These are phyloP conservation scores for Micropoecilia bifurca DNA, from an alignment of 2,797 vertebrate species.

Conservation along the genomic window DNA sequence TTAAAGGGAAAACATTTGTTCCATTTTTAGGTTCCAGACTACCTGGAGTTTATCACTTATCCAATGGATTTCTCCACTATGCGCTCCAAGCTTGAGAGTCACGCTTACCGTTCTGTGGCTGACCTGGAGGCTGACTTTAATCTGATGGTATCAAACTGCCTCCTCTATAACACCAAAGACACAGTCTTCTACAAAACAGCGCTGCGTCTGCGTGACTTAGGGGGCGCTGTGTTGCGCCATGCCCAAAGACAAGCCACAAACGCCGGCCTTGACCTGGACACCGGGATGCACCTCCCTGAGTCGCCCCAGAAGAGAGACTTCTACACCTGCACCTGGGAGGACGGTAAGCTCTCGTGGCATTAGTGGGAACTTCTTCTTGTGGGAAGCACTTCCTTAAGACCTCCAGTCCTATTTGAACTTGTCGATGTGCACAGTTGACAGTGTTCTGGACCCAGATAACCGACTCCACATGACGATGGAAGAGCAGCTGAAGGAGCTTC, in stretches of 20 bases:
- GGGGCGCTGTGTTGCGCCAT: constrained; percentile 91
- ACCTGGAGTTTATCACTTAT: constrained; percentile 95
- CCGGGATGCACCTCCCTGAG: constrained; percentile 91
- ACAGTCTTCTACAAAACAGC: constrained; percentile 96
- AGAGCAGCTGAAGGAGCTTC: constrained; percentile 92
- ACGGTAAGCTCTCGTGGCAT: constrained; percentile 83
- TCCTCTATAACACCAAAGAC: constrained; percentile 96
- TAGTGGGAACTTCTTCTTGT: not conserved
- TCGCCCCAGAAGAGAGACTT: constrained; percentile 89
- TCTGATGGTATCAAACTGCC: constrained; percentile 98
- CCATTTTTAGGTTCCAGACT: constrained; percentile 92
- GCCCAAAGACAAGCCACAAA: constrained; percentile 91
- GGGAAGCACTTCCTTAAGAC: not conserved
- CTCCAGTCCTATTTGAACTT: not conserved
- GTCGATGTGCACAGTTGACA: constrained; percentile 86
- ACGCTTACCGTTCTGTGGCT: constrained; percentile 89
- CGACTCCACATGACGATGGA: constrained; percentile 91
- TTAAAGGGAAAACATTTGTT: not conserved
- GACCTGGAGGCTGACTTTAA: constrained; percentile 97
- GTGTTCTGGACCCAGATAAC: constrained; percentile 90
- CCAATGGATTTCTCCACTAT: constrained; percentile 99
- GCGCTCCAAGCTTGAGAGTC: constrained; percentile 91
- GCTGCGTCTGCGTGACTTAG: constrained; percentile 90
- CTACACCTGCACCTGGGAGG: constrained; percentile 94
- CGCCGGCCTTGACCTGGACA: constrained; percentile 89